Evolutionary conservation across 2,113 vertebrate species (phyloP).

Genomic region (Phainopepla nitens): DNA sequence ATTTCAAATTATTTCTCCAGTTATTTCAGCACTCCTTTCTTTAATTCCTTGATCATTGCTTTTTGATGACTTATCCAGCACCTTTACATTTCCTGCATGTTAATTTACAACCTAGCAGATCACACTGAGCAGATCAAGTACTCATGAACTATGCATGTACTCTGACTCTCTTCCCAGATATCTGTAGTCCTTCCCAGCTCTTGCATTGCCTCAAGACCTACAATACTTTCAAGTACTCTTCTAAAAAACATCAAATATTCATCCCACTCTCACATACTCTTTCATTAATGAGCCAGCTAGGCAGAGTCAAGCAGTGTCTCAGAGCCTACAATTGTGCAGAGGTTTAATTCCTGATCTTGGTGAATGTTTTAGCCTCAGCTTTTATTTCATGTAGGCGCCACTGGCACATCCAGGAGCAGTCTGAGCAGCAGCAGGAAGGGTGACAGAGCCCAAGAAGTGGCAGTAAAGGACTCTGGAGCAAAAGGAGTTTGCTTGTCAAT

Average conservation of each 20-base stretch:
- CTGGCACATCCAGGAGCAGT: background rate
- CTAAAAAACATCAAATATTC: background rate
- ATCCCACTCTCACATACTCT: background rate
- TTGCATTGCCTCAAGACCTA: background rate
- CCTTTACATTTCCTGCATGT: background rate
- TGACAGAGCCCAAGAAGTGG: background rate
- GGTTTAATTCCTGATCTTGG: background rate
- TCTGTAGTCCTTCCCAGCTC: background rate
- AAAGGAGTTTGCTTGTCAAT: background rate
- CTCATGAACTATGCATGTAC: background rate
- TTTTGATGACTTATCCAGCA: background rate
- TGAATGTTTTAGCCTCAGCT: background rate
- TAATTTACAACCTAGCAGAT: background rate
- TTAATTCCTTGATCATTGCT: background rate
- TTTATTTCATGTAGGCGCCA: background rate
- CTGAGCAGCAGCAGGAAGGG: background rate
- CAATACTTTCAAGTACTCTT: background rate
- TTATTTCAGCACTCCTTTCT: background rate
- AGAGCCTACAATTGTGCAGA: background rate
- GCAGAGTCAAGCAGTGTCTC: background rate
- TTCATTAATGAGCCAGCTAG: background rate
- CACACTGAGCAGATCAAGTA: background rate
- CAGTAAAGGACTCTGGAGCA: background rate
- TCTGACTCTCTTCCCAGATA: background rate
- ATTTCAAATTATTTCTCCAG: background rate